Percentiles rank a stretch among this genome's conserved stretches.
These are phyloP conservation scores for Thelaira solivaga DNA, from an alignment of 2,888 invertebrate genomes.

Conservation along the genomic window DNA sequence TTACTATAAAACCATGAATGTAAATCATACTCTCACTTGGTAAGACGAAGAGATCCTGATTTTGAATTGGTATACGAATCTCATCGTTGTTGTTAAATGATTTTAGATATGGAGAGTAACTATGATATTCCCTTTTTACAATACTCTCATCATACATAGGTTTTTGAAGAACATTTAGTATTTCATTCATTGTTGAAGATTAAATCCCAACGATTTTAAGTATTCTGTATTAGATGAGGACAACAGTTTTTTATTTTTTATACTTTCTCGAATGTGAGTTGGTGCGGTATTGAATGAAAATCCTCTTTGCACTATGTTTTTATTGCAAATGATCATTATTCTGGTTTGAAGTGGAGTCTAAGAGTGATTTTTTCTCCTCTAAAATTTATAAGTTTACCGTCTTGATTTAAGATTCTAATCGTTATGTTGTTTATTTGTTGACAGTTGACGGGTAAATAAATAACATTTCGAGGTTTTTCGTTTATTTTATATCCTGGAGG, in stretches of 20 bases:
- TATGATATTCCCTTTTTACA: slow-evolving; percentile 3
- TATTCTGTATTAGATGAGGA: slow-evolving; percentile 4
- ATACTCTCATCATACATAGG: background rate
- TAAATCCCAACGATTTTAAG: slow-evolving; percentile 3
- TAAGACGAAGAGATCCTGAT: slow-evolving; percentile 14
- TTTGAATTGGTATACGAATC: slow-evolving; percentile 21
- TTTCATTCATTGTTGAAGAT: background rate
- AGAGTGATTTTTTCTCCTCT: background rate
- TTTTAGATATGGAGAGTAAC: slow-evolving; percentile 10
- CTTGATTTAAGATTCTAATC: background rate
- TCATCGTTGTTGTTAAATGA: background rate
- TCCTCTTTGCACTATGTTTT: background rate
- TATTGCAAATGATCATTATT: no score
- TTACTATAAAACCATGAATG: slow-evolving; percentile 8
- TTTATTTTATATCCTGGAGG: background rate
- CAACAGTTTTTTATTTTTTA: no score
- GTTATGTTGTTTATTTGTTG: background rate
- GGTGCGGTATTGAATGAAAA: background rate
- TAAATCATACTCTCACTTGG: slow-evolving; percentile 1
- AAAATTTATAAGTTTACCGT: background rate
- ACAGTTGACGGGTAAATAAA: background rate
- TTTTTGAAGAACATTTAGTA: background rate
- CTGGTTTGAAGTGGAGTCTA: background rate
- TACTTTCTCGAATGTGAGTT: no score
- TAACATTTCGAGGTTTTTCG: background rate